These are phyloP conservation scores for Cephonodes hylas DNA, from an alignment of 2,888 invertebrate genomes.

Conservation along the genomic window DNA sequence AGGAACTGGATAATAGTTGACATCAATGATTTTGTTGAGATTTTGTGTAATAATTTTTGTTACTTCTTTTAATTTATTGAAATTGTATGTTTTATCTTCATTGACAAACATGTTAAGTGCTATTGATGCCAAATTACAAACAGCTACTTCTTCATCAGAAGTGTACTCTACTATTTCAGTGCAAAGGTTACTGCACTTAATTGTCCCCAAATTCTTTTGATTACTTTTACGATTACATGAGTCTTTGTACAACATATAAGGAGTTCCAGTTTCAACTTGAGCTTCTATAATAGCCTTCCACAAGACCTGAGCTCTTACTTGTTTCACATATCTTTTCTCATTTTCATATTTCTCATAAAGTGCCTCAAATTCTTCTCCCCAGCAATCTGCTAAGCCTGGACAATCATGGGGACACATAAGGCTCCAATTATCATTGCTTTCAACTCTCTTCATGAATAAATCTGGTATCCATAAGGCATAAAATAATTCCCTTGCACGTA, in stretches of 20 bases:
- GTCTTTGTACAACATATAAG: conserved; percentile 98
- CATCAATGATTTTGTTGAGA: conserved; percentile 97
- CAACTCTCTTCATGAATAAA: conserved; percentile 97
- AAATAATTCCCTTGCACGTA: conserved; percentile 96
- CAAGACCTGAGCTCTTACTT: conserved; percentile 90
- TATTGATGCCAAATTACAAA: conserved; percentile 98
- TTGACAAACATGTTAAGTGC: conserved; percentile 97
- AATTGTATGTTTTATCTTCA: conserved; percentile 90
- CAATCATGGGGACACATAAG: conserved; percentile 98
- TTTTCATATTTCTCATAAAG: conserved; percentile 93
- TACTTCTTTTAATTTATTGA: conserved; percentile 91
- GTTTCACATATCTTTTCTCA: conserved; percentile 85
- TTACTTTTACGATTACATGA: conserved; percentile 98
- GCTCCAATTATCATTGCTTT: conserved; percentile 92
- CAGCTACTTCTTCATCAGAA: conserved; percentile 95
- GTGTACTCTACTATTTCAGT: conserved; percentile 99
- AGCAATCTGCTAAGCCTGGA: conserved; percentile 94
- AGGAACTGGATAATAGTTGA: conserved; percentile 96
- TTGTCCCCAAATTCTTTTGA: conserved; percentile 98
- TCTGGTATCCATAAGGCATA: conserved; percentile 99
- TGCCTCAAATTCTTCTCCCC: conserved; percentile 96
- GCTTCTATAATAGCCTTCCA: conserved; percentile 97
- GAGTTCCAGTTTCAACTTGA: conserved; percentile 98
- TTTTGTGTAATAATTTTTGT: conserved; percentile 94
- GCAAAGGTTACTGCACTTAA: conserved; percentile 98